Base-by-base conservation (phyloP, 2,113 vertebrate genomes). In the Bufo gargarizans region DNA sequence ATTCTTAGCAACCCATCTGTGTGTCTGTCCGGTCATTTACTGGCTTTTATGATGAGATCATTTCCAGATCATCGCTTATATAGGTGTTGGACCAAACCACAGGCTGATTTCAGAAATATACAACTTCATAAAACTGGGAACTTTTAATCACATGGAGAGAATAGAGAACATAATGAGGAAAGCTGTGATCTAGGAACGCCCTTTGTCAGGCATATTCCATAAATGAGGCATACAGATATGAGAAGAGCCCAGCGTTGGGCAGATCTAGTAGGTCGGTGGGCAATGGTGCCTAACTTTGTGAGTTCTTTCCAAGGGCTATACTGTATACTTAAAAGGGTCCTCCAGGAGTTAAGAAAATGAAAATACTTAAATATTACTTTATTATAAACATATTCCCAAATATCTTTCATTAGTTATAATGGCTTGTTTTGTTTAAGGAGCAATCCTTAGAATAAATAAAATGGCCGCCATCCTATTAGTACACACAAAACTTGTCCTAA, bases 31-130 rank as follows among this genome's bases (percentile, higher is more conserved):
- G 20, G 33, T 2, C 43, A 20, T 63, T 82, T 82, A n/a, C 22
- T n/a, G 45, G 22, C 4, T 71, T 84, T 84, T 84, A 84, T 22
- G 61, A 84, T 14, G 14, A 17, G 56, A 80, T 16, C 13, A 61
- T 72, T 84, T 72, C 82, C 82, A 84, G 50, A 72, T 74, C 65
- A 84, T 84, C 74, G 74, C 67, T 58, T 72, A 43, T 1, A 10
- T 13, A 67, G 33, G 59, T 5, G 1, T 0, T 55, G 47, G 17
- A 69, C 19, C 19, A 12, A 20, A 13, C n/a, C 20, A 20, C 49
- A 83, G 0, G 12, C 50, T n/a, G 49, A 84, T 71, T 50, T 71
- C 63, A 71, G 22, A 45, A 71, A 33, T 84, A 71, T 84, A 84
- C 12, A 69, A 20, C 49, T 65, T 84, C 49, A 20, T 49, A 82